These are phyloP conservation scores for Thera britannica DNA, from an alignment of 2,888 invertebrate species.

Conservation along the genomic window DNA sequence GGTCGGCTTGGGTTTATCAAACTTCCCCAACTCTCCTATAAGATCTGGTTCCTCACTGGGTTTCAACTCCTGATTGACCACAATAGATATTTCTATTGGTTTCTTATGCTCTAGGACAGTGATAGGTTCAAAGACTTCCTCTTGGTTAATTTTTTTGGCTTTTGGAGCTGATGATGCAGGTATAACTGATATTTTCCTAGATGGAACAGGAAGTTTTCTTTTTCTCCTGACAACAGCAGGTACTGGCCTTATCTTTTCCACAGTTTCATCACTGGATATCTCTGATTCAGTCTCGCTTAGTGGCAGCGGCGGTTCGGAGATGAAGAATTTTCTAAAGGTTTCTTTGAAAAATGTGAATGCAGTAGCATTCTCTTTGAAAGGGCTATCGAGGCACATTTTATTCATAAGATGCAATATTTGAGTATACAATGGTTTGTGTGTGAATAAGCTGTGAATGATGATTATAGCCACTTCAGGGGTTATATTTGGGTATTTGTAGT, in stretches of 20 bases:
- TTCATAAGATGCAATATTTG: constrained; percentile 97
- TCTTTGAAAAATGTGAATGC: constrained; percentile 66
- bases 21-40: constrained; percentile 74
- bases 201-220: constrained; percentile 64
- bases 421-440: constrained; percentile 92
- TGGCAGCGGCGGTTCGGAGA: constrained; percentile 53
- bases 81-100: constrained; percentile 74
- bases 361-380: constrained; percentile 86
- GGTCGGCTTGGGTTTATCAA: constrained; percentile 60
- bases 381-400: constrained; percentile 94
- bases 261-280: constrained; percentile 72
- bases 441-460: constrained; percentile 90
- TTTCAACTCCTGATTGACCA: constrained; percentile 70
- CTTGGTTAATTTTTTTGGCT: constrained; percentile 63
- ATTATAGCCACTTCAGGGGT: constrained; percentile 89
- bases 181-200: constrained; percentile 60
- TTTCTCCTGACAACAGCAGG: constrained; percentile 67
- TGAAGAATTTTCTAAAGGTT: constrained; percentile 61
- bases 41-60: constrained; percentile 65
- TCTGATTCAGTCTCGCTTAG: constrained; percentile 74
- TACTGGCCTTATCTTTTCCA: constrained; percentile 48
- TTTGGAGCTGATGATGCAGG: constrained; percentile 56
- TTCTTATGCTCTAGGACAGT: constrained; percentile 56
- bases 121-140: constrained; percentile 74
- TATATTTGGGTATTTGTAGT: constrained; percentile 92